Evolutionary conservation across 2,888 invertebrate genomes (phyloP).

Genomic region (Mesopsocus fuscifrons): DNA sequence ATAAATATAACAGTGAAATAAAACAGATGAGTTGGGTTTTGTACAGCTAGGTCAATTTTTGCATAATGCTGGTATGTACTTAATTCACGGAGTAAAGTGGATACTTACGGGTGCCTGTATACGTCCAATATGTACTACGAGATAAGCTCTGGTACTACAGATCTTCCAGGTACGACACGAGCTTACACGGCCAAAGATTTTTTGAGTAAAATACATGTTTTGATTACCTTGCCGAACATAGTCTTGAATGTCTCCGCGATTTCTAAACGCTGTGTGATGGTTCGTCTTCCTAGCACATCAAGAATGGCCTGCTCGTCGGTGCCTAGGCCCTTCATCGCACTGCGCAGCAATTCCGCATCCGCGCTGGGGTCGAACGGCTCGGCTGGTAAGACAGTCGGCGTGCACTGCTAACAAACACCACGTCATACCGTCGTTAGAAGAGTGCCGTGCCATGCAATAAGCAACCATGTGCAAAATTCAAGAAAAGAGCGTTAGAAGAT

Average conservation of each 20-base stretch:
- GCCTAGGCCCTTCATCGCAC: conserved; percentile 27
- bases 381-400: conserved; percentile 20
- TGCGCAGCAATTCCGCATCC: conserved; percentile 23
- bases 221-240: conserved; percentile 32
- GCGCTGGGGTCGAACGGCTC: conserved; percentile 21
- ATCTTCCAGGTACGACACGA: too few species aligned
- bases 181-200: too few species aligned
- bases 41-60: too few species aligned
- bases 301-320: conserved; percentile 32
- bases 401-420: conserved; percentile 15
- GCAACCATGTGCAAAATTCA: background rate
- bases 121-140: too few species aligned
- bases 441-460: too few species aligned
- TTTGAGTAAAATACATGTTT: too few species aligned
- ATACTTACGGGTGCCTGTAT: too few species aligned
- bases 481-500: conserved; percentile 6
- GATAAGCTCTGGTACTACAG: too few species aligned
- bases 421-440: too few species aligned
- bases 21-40: too few species aligned
- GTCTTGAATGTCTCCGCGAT: conserved; percentile 31
- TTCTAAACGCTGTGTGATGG: conserved; percentile 30
- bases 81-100: too few species aligned
- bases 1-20: background rate
- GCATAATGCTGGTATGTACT: too few species aligned
- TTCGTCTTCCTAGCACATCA: conserved; percentile 29